Evolutionary conservation across 2,888 invertebrate species (phyloP), one percentile per base, ranked within the genome.

Genomic region (Andrena camellia): DNA sequence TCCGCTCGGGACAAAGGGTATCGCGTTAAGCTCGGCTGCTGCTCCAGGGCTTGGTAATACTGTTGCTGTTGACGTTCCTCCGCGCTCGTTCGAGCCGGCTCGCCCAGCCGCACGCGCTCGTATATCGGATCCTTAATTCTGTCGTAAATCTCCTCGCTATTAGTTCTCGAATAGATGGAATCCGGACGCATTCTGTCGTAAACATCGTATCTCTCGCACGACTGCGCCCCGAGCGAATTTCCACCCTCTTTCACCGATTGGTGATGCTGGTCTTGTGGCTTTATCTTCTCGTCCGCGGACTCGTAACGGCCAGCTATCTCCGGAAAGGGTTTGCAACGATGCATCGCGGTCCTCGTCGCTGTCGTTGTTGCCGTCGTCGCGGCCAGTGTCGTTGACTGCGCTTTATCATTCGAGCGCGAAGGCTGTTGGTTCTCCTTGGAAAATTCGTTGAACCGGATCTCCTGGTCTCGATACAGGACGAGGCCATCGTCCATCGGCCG

Each of bases 131-230:
- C 93, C 52, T 94, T 94, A 50, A 93, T 92, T 48, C 91, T 84
- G 60, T 93, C 92, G 85, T 93, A 94, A 26, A 91, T 92, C 73
- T 85, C 94, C 89, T 92, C 95, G 91, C 90, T 94, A 92, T 89
- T 94, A 0, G 94, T 94, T 20, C 86, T 92, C 91, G 95, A 95
- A 50, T 95, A 95, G 13, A 94, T 92, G n/a, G 95, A 95, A 83
- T 95, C 95, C 0, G 93, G 91, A 4, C 93, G 90, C 35, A 93
- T 91, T 66, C 91, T 85, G 35, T 93, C 93, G 84, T 92, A 92
- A 23, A 90, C 73, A 78, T 93, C 92, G 82, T 88, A 93, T 1
- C 50, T 75, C 2, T 79, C 76, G 20, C 88, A 86, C 1, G 81
- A 7, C 52, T 20, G 52, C 52, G 0, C 2, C 5, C 63, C 57